Base-by-base conservation (phyloP, 2,888 invertebrate genomes). In the Amorpha juglandis region DNA sequence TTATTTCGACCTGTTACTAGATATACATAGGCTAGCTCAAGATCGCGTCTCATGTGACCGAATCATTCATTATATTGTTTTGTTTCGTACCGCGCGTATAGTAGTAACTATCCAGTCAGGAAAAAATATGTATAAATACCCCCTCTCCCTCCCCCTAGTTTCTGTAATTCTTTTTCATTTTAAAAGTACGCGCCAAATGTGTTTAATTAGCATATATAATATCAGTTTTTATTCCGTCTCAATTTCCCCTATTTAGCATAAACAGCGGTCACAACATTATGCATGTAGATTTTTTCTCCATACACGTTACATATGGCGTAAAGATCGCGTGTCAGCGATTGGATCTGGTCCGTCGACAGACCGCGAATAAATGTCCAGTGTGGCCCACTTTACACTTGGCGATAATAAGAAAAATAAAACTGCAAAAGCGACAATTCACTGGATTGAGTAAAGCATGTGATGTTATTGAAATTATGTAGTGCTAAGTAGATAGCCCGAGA, bases 241-340 rank as follows among this genome's bases (percentile, higher is more conserved):
- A 58, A 55, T 38, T 55, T 55, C 8, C 55, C 35, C 38, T 35
- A 9, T 58, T 53, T 58, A 58, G 19, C 55, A 55, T 58, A 58
- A 58, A 38, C 19, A 58, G 58, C 42, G 16, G 42, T 38, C 38
- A 16, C n/a, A 51, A 42, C 27, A 51, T 65, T 51, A 65, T 45
- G 16, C 51, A 58, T 38, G 11, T 16, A 65, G 38, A 42, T 69
- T 70, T 75, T 69, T 72, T 73, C 67, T 72, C 48, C 51, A 21
- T 63, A 33, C 35, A 52, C 14, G 48, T 66, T 75, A 71, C 63
- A 52, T 47, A 58, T 19, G 50, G 62, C 58, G 65, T 65, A 63
- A 74, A 72, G 70, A 68, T 83, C 78, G 84, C 84, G 84, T 85
- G 84, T 76, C 70, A 68, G 72, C 74, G 78, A 79, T 79, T 75